Evolutionary conservation across 2,888 invertebrate species (phyloP), one percentile per base, ranked within the genome.

Genomic region (Nephrotoma guestfalica): DNA sequence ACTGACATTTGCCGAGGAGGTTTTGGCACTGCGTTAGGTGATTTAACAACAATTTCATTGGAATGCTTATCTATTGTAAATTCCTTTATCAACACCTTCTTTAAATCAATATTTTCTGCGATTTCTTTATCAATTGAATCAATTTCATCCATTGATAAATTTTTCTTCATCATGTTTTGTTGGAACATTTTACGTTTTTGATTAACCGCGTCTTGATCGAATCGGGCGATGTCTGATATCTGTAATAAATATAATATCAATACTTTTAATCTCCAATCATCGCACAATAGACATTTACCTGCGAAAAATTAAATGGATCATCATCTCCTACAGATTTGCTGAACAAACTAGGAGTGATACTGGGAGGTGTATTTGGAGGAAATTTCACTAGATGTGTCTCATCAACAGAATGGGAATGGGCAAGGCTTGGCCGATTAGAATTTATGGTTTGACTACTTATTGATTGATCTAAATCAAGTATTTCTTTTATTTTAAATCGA

Each of bases 121-220:
- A 43, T 85, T 85, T 85, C 85, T 45, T 85, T 85, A 43, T 85
- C 85, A 85, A 85, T 85, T 43, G 85, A 43, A 84, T 84, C 84
- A 84, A 6, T 84, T 84, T 41, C 71, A 30, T 71, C 71, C 71
- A 71, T 30, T 30, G 71, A 71, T 71, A 71, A 71, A 71, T 71
- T 71, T 71, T 71, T 71, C 9, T 71, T 71, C 6, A 71, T 71
- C 30, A 71, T 71, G 2, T 9, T 30, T 6, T 57, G 51, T 57
- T 57, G 51, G 4, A 71, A 71, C 30, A 71, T 7, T 71, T 71
- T 71, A 4, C 71, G 71, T 71, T 71, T 71, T 30, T 71, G 30
- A 71, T 71, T 71, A 71, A 71, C 71, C 9, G 71, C 71, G 5
- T 71, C 30, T 9, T 71, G 71, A 71, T 71, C 71, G 30, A 71